phyloP scores from a whole-genome alignment of 2,888 invertebrate genomes.

The Erpobdella octoculata region DNA sequence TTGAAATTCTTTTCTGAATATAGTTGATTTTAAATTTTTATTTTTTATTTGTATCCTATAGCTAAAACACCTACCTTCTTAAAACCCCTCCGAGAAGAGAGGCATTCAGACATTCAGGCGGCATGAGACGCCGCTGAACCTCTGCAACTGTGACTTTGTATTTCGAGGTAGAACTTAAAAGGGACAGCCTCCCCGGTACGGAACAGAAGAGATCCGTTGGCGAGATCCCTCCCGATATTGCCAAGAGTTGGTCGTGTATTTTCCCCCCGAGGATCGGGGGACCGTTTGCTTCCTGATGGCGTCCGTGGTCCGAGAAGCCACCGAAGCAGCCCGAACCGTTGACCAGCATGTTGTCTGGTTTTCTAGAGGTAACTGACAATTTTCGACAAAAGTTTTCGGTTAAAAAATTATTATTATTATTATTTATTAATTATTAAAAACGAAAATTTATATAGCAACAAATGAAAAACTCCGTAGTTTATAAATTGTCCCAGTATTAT shows the following conservation, averaged over 20 bases:
- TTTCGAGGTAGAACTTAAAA: constrained; percentile 95
- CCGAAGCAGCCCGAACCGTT: background rate
- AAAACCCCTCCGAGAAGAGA: constrained; percentile 93
- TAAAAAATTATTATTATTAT: background rate
- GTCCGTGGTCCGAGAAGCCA: constrained; percentile 6
- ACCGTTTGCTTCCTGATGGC: constrained; percentile 7
- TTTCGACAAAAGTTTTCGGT: background rate
- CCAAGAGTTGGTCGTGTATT: constrained; percentile 67
- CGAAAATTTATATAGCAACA: background rate
- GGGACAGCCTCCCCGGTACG: constrained; percentile 88
- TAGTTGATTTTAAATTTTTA: background rate
- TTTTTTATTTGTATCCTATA: background rate
- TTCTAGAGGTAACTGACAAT: constrained; percentile 4
- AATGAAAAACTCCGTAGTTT: no score
- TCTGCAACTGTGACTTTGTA: constrained; percentile 99
- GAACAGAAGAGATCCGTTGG: constrained; percentile 91
- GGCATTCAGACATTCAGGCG: constrained; percentile 97
- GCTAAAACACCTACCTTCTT: constrained; percentile 64
- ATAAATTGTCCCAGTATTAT: background rate
- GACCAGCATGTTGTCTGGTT: background rate
- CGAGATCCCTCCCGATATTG: constrained; percentile 48
- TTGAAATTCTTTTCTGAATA: background rate
- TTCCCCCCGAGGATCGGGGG: constrained; percentile 46
- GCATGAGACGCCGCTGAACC: constrained; percentile 89
- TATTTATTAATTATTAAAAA: background rate